Evolutionary conservation across 2,797 vertebrate genomes (phyloP), one percentile per base, ranked within the genome.

Genomic region (Phoebastria nigripes): DNA sequence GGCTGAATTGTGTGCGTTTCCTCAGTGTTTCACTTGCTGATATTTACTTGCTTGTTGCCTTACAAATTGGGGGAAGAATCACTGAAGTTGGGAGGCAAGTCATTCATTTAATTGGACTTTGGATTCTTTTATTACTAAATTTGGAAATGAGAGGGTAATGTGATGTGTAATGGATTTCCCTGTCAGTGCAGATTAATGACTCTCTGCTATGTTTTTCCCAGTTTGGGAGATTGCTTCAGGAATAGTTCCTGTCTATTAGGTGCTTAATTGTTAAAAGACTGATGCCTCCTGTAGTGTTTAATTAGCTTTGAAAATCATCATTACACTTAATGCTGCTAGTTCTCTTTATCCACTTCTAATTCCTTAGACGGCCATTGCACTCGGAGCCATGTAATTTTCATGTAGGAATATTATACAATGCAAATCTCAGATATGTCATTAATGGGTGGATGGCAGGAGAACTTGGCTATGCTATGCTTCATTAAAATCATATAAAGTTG

Each of bases 401-500:
- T 52, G 56, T 35, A 85, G 78, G 59, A 94, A 63, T 82, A 66
- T 62, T 88, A 62, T 31, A 56, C 56, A 70, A 72, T 59, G 54
- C 55, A 96, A 82, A 93, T 96, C 87, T 94, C 63, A 81, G 73
- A 81, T 79, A 89, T 73, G 76, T 81, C 29, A 12, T 78, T 83
- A 93, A 55, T 81, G 80, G 65, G 82, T 80, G 66, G 65, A 86
- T 93, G 89, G 93, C 61, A 66, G 72, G 76, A 94, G 65, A 79
- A 42, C 79, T 84, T 88, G 84, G 87, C 84, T 86, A 63, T 41
- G 54, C 87, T 96, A 28, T 74, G 91, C 72, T 96, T 94, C 96
- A 95, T 93, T 97, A 94, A 93, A 96, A 78, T 93, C 82, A 39
- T 93, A 93, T 89, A 88, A 96, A 92, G 72, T 79, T 93, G 93